phyloP scores from a whole-genome alignment of 2,888 invertebrate species.

The Balanococcus diminutus region DNA sequence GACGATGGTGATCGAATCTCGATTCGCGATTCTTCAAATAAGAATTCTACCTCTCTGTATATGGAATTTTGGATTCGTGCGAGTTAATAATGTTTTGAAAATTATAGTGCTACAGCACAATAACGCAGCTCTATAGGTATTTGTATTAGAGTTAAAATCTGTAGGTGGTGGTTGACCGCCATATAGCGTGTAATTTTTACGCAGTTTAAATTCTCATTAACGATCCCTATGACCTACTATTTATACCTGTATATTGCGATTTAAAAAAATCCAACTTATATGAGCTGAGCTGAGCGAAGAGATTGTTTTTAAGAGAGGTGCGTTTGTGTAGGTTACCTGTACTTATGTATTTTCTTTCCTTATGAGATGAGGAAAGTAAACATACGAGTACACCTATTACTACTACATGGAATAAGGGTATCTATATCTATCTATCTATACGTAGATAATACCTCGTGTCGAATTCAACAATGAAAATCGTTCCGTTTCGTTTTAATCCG shows the following conservation, averaged over 20 bases:
- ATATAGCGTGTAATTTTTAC: constrained; percentile 32
- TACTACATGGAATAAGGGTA: too few species aligned
- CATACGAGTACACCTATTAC: too few species aligned
- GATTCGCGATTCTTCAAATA: neutral
- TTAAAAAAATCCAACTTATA: neutral
- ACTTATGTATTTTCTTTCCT: neutral
- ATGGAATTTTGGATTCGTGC: neutral
- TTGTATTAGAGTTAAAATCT: neutral
- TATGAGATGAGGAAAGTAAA: neutral
- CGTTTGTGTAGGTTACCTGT: neutral
- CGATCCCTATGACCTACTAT: constrained; percentile 25
- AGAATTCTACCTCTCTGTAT: neutral
- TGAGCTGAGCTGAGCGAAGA: neutral
- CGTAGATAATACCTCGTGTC: neutral
- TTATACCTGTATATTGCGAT: neutral
- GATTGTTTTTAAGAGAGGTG: neutral
- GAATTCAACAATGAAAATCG: neutral
- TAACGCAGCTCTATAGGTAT: neutral
- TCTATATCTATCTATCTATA: neutral
- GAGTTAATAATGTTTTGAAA: neutral
- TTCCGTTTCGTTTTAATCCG: neutral
- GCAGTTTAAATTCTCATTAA: constrained; percentile 24
- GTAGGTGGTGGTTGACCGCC: constrained; percentile 33
- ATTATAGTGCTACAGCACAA: neutral
- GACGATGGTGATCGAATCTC: neutral